Evolutionary conservation across 1,140 invertebrate genomes (phyloP).

Genomic region (Neodiprion lecontei): DNA sequence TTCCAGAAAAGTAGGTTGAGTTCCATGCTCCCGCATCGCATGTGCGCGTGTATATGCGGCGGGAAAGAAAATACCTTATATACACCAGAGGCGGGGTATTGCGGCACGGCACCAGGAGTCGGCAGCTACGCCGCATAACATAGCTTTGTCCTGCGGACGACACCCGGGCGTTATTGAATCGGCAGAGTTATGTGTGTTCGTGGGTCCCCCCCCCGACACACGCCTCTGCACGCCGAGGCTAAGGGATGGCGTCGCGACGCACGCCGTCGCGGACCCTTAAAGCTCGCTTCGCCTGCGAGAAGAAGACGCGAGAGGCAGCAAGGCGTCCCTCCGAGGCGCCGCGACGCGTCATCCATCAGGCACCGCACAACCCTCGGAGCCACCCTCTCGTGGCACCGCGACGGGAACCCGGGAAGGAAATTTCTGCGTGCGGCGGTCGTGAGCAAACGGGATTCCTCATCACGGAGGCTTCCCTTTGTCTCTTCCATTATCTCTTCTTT

Average conservation of each 20-base stretch:
- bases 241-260: no score
- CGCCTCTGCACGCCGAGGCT: no score
- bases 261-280: no score
- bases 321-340: slow-evolving; percentile 11
- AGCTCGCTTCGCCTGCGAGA: no score
- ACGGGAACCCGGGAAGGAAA: not conserved
- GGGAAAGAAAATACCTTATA: not conserved
- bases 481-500: no score
- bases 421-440: no score
- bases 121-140: slow-evolving; percentile 29
- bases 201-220: not conserved
- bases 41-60: not conserved
- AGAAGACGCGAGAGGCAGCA: not conserved
- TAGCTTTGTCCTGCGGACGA: slow-evolving; percentile 40
- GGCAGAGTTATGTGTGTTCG: slow-evolving; percentile 37
- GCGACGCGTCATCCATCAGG: slow-evolving; percentile 11
- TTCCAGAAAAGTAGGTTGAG: not conserved
- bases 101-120: slow-evolving; percentile 19
- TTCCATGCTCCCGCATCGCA: not conserved
- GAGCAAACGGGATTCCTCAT: no score
- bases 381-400: slow-evolving; percentile 1
- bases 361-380: not conserved
- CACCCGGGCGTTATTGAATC: slow-evolving; percentile 40
- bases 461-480: no score
- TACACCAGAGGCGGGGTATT: slow-evolving; percentile 27